Evolutionary conservation across 2,888 invertebrate genomes (phyloP).

Genomic region (Seladonia tumulorum): DNA sequence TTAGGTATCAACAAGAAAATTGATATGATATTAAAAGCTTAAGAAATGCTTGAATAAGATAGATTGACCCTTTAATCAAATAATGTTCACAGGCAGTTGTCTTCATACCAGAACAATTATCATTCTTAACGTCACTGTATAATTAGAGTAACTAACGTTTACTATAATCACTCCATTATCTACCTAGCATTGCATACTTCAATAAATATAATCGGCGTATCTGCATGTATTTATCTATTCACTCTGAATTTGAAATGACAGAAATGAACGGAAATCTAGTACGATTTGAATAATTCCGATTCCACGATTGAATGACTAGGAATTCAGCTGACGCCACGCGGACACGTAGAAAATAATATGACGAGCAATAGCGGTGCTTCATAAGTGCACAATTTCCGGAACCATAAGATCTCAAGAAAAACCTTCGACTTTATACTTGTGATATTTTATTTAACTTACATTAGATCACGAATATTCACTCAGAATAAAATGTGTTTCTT

Average conservation of each 20-base stretch:
- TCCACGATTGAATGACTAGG: constrained; percentile 32
- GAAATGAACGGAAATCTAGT: constrained; percentile 33
- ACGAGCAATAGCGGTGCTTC: background rate
- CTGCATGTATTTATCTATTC: constrained; percentile 27
- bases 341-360: constrained; percentile 25
- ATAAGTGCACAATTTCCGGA: background rate
- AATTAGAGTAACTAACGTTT: background rate
- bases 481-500: background rate
- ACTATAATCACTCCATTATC: background rate
- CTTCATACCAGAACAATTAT: background rate
- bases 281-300: constrained; percentile 61
- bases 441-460: background rate
- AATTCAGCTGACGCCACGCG: constrained; percentile 34
- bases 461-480: background rate
- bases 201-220: constrained; percentile 8
- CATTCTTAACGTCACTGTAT: background rate
- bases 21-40: background rate
- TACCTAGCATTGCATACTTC: background rate
- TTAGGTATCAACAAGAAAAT: background rate
- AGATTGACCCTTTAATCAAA: background rate
- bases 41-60: background rate
- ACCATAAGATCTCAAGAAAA: background rate
- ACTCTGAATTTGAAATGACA: constrained; percentile 39
- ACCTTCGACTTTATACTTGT: background rate
- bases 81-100: background rate